A percentile compares a stretch with the other conserved stretches of the same genome.
These are phyloP conservation scores for Neomicropteryx cornuta DNA, from an alignment of 1,140 invertebrate genomes.

Conservation along the genomic window DNA sequence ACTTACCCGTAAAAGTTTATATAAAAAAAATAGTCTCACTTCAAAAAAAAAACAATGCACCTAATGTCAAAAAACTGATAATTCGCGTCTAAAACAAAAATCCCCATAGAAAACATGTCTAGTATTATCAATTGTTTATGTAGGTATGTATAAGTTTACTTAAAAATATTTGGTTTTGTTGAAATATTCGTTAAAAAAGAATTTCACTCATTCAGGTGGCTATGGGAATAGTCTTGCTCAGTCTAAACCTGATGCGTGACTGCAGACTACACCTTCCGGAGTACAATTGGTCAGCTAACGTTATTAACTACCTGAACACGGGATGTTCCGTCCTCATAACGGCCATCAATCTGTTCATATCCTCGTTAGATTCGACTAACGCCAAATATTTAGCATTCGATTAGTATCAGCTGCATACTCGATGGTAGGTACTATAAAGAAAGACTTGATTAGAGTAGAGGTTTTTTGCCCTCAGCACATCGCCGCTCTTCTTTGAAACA, in stretches of 20 bases:
- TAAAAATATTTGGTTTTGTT: too few relatives aligned
- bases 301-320: slow-evolving; percentile 62
- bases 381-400: slow-evolving; percentile 39
- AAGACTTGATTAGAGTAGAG: neutral
- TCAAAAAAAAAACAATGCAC: too few relatives aligned
- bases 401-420: neutral
- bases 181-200: too few relatives aligned
- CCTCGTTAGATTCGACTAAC: slow-evolving; percentile 60
- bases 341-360: slow-evolving; percentile 65
- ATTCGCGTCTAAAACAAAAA: too few relatives aligned
- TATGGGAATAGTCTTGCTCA: slow-evolving; percentile 55
- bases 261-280: slow-evolving; percentile 57
- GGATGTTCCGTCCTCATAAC: slow-evolving; percentile 60
- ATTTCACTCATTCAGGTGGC: too few relatives aligned
- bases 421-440: neutral
- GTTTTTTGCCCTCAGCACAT: neutral
- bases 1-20: too few relatives aligned
- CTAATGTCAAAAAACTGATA: too few relatives aligned
- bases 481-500: neutral
- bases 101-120: too few relatives aligned
- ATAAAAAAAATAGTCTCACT: too few relatives aligned
- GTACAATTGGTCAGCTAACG: slow-evolving; percentile 52
- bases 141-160: too few relatives aligned
- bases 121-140: too few relatives aligned
- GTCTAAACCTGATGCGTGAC: slow-evolving; percentile 61